Evolutionary conservation across 1,140 invertebrate genomes (phyloP), one percentile per base, ranked within the genome.

Genomic region (Sarcophaga bullata): DNA sequence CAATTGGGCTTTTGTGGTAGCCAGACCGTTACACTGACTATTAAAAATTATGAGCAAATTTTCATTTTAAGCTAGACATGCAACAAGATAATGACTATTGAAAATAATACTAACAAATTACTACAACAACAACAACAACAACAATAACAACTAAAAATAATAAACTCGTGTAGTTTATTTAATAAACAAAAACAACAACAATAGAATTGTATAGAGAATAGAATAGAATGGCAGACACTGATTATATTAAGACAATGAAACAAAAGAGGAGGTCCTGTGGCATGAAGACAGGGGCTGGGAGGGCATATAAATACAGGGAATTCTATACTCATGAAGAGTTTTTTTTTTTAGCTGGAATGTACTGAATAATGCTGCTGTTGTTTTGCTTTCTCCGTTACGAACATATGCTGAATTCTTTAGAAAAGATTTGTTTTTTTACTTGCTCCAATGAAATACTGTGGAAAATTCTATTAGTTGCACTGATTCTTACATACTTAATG

Each of bases 151-250:
- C 6, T 11, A 58, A 58, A 58, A 58, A 58, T n/a, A 37, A 37
- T 37, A 37, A 37, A 58, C 54, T 58, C 13, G 19, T 25, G n/a
- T 68, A 68, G 62, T 68, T 68, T 68, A 68, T 68, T 68, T 19
- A 68, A 68, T 68, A 68, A 68, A 68, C 62, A 68, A 68, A 17
- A 6, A 68, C 62, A 68, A 68, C 17, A 68, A 68, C 17, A 68
- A 25, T 19, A 19, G n/a, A n/a, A n/a, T n/a, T n/a, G n/a, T n/a
- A n/a, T n/a, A n/a, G n/a, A 68, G 6, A 62, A 62, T n/a, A 3
- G 58, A 68, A 19, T 68, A 8, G 25, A 37, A 37, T 37, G 25
- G 25, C 25, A 37, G 1, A 37, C 25, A 37, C 25, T 37, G 25
- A 37, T 37, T 37, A 37, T 37, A 37, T 37, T 37, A 37, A 37